phyloP scores from a whole-genome alignment of 2,888 invertebrate genomes.

The Lasioglossum marginatum region DNA sequence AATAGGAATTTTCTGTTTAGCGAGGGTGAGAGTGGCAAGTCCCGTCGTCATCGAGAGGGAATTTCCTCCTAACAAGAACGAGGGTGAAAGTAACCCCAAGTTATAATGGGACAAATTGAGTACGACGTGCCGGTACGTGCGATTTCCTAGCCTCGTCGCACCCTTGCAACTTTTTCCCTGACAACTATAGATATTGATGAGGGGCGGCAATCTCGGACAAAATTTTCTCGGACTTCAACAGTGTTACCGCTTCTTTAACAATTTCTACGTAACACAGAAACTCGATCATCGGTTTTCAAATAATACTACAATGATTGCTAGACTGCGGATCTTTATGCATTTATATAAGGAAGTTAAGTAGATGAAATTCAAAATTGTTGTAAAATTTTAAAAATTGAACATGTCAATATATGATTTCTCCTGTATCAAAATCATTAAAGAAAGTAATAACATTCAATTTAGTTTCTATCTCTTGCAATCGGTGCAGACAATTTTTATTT shows the following conservation, averaged over 20 bases:
- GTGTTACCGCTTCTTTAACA: not conserved
- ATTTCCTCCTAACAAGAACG: slow-evolving; percentile 17
- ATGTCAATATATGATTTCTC: too few relatives aligned
- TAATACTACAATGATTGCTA: too few relatives aligned
- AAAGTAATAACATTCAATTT: too few relatives aligned
- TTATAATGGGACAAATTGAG: slow-evolving; percentile 44
- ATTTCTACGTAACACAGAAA: too few relatives aligned
- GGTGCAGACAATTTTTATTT: too few relatives aligned
- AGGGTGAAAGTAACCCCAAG: slow-evolving; percentile 33
- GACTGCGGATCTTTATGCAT: too few relatives aligned
- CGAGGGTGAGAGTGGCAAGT: not conserved
- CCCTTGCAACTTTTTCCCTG: not conserved
- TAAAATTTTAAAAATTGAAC: too few relatives aligned
- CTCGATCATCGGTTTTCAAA: too few relatives aligned
- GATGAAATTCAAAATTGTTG: too few relatives aligned
- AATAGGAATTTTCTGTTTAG: slow-evolving; percentile 23
- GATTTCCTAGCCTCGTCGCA: slow-evolving; percentile 19
- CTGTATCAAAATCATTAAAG: too few relatives aligned
- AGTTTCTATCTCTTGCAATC: too few relatives aligned
- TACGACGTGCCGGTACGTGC: slow-evolving; percentile 24
- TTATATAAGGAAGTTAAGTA: too few relatives aligned
- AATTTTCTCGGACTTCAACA: not conserved
- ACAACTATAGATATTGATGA: not conserved
- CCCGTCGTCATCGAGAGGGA: not conserved
- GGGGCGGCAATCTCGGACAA: not conserved